These are phyloP conservation scores for Potamarius usumacintae DNA, from an alignment of 2,113 vertebrate genomes.

Conservation along the genomic window DNA sequence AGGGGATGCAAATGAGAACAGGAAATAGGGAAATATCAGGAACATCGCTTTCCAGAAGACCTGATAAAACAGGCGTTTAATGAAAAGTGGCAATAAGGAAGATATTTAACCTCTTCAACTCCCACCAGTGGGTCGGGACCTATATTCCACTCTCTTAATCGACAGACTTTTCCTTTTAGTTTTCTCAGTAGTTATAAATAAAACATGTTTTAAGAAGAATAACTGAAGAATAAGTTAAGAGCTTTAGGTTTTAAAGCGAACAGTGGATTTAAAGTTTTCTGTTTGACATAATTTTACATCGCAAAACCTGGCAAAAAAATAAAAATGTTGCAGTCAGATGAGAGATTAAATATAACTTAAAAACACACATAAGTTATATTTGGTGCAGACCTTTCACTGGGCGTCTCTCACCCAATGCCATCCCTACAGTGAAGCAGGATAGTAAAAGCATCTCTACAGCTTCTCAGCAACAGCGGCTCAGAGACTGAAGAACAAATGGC, in stretches of 20 bases:
- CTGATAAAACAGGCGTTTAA: not conserved
- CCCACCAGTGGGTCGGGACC: not conserved
- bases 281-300: not conserved
- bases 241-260: not conserved
- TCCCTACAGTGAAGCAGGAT: not conserved
- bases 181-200: not conserved
- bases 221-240: not conserved
- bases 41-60: not conserved
- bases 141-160: not conserved
- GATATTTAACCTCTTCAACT: not conserved
- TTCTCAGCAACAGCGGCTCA: not conserved
- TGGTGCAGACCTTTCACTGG: not conserved
- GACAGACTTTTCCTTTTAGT: not conserved
- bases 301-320: not conserved
- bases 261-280: not conserved
- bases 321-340: not conserved
- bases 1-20: not conserved
- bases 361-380: not conserved
- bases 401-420: not conserved
- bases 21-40: not conserved
- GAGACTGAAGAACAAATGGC: constrained; percentile 4
- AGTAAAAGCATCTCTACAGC: constrained; percentile 14
- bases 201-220: not conserved
- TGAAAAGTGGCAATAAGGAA: not conserved
- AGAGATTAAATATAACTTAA: not conserved